Base-by-base conservation (phyloP, 2,888 invertebrate species). In the Drosophila parthenogenetica region DNA sequence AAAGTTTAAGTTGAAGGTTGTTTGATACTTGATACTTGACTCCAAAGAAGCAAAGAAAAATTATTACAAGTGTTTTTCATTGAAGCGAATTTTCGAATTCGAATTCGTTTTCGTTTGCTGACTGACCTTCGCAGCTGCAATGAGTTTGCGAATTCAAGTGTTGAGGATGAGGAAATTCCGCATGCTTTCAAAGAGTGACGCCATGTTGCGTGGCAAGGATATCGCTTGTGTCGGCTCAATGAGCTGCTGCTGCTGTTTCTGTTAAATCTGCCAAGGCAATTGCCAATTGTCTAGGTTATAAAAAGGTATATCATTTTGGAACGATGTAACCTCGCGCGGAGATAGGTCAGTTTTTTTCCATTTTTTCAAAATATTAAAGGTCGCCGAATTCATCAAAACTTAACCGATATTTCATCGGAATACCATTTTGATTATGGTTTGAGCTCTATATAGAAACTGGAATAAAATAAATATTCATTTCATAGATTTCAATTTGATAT, bases 1-100 rank as follows among this genome's bases (percentile, higher is more conserved):
- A 35, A 22, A 17, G 48, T 48, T 32, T 53, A 58, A 48, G 57
- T 49, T 61, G 73, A 73, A 74, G 74, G 74, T 64, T 73, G 37
- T 64, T 64, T 57, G 51, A 58, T 7, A 45, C 53, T 35, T 17
- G 51, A 61, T 48, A 39, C 7, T 7, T 2, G 53, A 29, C 3
- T 13, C 3, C 16, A 40, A 17, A 7, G 8, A 8, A 14, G 1
- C 48, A 49, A 10, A 25, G 0, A 25, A 4, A 32, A 59, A 37
- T 17, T 14, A 54, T 43, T 10, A 42, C 32, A 59, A 62, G 40
- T 53, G 69, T 48, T 49, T 45, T 62, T 40, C 16, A 45, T 49
- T 45, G 40, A 17, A 46, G 40, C 46, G 60, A 53, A 35, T 35
- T 13, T 35, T 35, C 13, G 35, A 13, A 35, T 35, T 35, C 13